Evolutionary conservation across 1,140 invertebrate genomes (phyloP).

Genomic region (Sinonovacula constricta): DNA sequence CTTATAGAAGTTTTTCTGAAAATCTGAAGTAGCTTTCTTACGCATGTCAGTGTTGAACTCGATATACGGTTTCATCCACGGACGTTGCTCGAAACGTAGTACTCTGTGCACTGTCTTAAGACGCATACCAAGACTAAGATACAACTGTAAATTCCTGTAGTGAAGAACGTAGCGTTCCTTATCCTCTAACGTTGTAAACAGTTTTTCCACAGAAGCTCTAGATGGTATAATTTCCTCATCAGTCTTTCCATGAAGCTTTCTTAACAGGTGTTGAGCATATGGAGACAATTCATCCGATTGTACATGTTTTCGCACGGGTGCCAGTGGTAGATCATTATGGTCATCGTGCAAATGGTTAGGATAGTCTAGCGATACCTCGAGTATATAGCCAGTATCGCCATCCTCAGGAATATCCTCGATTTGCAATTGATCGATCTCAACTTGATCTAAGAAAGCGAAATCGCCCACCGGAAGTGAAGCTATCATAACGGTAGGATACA

Average conservation of each 20-base stretch:
- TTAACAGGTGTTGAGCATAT: not conserved
- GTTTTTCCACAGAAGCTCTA: constrained; percentile 35
- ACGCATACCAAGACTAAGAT: constrained; percentile 32
- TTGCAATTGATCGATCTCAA: too few relatives aligned
- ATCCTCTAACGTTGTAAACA: constrained; percentile 49
- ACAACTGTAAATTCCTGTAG: constrained; percentile 32
- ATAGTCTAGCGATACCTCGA: constrained; percentile 78
- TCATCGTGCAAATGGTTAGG: constrained; percentile 78
- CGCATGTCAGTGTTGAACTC: constrained; percentile 64
- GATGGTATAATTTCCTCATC: not conserved
- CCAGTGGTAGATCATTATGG: constrained; percentile 80
- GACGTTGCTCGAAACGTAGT: constrained; percentile 41
- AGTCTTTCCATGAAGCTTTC: not conserved
- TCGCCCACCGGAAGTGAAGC: constrained; percentile 61
- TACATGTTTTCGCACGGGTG: constrained; percentile 67
- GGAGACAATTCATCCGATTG: constrained; percentile 22
- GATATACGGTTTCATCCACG: constrained; percentile 55
- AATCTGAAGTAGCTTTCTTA: constrained; percentile 73
- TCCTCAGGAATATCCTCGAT: constrained; percentile 68
- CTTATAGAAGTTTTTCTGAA: constrained; percentile 80
- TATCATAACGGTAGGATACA: constrained; percentile 74
- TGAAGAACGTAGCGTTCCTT: constrained; percentile 55
- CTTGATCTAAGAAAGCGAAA: too few relatives aligned
- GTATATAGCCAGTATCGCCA: constrained; percentile 79
- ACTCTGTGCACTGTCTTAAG: constrained; percentile 39